Base-by-base conservation (phyloP, 1,140 invertebrate species). In the Riptortus pedestris region DNA sequence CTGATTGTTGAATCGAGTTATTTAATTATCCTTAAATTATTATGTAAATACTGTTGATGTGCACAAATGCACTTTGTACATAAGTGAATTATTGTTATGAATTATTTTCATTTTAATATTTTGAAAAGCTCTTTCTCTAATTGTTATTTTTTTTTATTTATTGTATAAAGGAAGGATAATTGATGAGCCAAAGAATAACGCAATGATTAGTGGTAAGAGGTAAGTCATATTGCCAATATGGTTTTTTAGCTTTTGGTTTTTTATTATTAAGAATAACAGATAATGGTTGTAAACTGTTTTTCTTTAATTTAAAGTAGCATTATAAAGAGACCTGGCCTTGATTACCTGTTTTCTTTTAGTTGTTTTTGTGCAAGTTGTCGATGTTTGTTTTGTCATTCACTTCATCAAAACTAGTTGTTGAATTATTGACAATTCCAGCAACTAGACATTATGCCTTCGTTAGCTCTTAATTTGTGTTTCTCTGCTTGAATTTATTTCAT, bases 61-160 rank as follows among this genome's bases (percentile, higher is more conserved):
- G 51, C 12, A 27, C 24, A 16, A 55, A 24, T 55, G 51, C 51
- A 55, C 51, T 55, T 51, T 55, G 51, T 55, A 55, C 16, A 55
- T 55, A 55, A 16, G 51, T 55, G 22, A 47, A 47, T 47, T n/a
- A 20, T 20, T 55, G 16, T 55, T 55, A 24, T 55, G 22, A 55
- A 55, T 24, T 55, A 24, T 55, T 24, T 55, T 55, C 14, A 38
- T 38, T 38, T 38, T 38, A 38, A 38, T 38, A 14, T 38, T 38
- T 5, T 38, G 5, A 7, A 7, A 38, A 38, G 31, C 14, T 38
- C 5, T 38, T 38, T 38, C 5, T 38, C 14, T 38, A 7, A 5
- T 38, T 38, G 31, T 38, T 38, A 38, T 38, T 38, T 38, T 7
- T 38, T 38, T 7, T 38, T 38, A 38, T 7, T 38, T 14, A 38